phyloP scores from a whole-genome alignment of 35 echinoderm and acorn worm genomes.

The Lytechinus pictus region DNA sequence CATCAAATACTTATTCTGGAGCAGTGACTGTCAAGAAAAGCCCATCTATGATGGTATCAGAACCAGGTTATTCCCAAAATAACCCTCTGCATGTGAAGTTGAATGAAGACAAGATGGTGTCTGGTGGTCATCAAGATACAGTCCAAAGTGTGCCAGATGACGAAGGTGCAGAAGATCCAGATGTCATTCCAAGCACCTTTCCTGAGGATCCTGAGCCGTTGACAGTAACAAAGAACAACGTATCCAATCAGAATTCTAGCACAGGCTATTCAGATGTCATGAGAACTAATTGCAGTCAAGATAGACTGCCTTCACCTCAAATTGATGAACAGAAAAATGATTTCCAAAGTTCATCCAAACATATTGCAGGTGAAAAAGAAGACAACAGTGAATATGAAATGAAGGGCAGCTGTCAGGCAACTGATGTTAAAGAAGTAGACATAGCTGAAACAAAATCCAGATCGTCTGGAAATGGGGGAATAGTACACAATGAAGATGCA shows the following conservation, averaged over 20 bases:
- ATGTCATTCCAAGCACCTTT: slow-evolving; percentile 34
- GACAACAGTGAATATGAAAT: not conserved
- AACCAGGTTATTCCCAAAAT: not conserved
- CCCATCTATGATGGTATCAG: not conserved
- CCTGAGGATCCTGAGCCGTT: not conserved
- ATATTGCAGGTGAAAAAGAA: not conserved
- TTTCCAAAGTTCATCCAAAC: not conserved
- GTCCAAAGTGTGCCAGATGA: not conserved
- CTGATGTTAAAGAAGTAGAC: not conserved
- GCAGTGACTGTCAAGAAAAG: not conserved
- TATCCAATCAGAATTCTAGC: not conserved
- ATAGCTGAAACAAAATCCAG: not conserved
- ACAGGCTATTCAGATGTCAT: not conserved
- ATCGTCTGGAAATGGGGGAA: not conserved
- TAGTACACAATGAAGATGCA: not conserved
- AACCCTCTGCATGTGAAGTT: not conserved
- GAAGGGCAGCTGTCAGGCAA: not conserved
- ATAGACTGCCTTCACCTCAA: not conserved
- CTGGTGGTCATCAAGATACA: not conserved
- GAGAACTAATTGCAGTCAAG: not conserved
- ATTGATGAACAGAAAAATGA: not conserved
- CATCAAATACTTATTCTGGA: not conserved
- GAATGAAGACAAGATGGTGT: not conserved
- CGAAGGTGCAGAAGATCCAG: slow-evolving; percentile 21
- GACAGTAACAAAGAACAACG: not conserved